Conservation (phyloP, 2,797 vertebrate genomes). For the Ctenopoma multispine region DNA sequence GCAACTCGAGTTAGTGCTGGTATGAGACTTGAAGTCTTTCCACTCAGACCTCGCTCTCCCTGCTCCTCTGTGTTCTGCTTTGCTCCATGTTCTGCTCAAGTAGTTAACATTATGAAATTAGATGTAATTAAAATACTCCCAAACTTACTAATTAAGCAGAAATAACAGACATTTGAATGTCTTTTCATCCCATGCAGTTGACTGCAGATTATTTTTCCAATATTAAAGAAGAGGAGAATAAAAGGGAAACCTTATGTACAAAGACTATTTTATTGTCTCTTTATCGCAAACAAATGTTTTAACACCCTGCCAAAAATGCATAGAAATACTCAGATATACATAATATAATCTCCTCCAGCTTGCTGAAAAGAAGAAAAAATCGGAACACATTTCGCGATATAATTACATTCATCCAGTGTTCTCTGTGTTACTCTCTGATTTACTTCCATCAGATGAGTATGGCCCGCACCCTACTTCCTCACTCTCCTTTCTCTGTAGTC, state of each 20-base stretch:
- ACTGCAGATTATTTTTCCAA: background rate
- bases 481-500: constrained; percentile 65
- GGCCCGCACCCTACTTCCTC: constrained; percentile 33
- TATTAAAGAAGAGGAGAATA: constrained; percentile 1
- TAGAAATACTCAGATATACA: background rate
- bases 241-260: no score
- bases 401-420: constrained; percentile 44
- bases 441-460: constrained; percentile 60
- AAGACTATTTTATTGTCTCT: constrained; percentile 3
- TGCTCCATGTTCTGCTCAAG: no score
- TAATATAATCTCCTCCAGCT: background rate
- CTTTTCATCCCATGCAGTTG: no score
- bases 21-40: no score
- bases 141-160: no score
- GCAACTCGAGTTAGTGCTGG: no score
- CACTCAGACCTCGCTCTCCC: no score
- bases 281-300: constrained; percentile 4
- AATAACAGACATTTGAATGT: no score
- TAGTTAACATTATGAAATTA: no score
- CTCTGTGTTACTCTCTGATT: constrained; percentile 62
- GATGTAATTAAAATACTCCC: no score
- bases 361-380: constrained; percentile 1
- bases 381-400: constrained; percentile 1
- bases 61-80: no score
- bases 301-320: background rate